Percentiles rank a stretch among this genome's conserved stretches.
Evolutionary conservation across 2,888 invertebrate genomes (phyloP).

Genomic region (Acronicta alni): DNA sequence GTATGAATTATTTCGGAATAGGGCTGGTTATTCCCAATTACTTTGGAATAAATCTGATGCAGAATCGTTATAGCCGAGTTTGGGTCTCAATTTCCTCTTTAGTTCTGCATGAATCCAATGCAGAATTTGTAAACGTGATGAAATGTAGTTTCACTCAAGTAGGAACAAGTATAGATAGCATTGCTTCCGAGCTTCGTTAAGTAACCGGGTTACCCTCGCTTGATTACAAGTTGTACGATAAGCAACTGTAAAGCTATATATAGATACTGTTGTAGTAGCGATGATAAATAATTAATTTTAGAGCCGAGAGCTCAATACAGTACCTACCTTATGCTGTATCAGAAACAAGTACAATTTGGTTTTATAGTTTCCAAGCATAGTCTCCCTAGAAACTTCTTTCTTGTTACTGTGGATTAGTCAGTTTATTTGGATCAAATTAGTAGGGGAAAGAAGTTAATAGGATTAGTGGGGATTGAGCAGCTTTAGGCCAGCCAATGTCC

Average conservation of each 20-base stretch:
- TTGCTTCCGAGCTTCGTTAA: slow-evolving; percentile 49
- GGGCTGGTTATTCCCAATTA: not conserved
- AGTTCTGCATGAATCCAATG: slow-evolving; percentile 8
- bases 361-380: too few species aligned
- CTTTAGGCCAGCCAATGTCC: slow-evolving; percentile 5
- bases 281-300: slow-evolving; percentile 39
- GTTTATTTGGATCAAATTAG: slow-evolving; percentile 9
- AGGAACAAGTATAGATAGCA: slow-evolving; percentile 40
- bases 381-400: slow-evolving; percentile 1
- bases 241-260: slow-evolving; percentile 33
- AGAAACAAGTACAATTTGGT: too few species aligned
- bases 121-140: slow-evolving; percentile 34
- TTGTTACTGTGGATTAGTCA: not conserved
- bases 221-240: slow-evolving; percentile 46
- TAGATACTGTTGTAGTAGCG: slow-evolving; percentile 20
- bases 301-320: not conserved
- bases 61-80: not conserved
- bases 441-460: slow-evolving; percentile 21
- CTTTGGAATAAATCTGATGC: not conserved
- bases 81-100: not conserved
- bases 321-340: too few species aligned
- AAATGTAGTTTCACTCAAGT: slow-evolving; percentile 43
- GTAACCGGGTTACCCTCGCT: slow-evolving; percentile 43
- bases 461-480: slow-evolving; percentile 19
- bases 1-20: not conserved